A percentile compares a stretch with the other conserved stretches of the same genome.
Conservation (phyloP, 2,797 vertebrate species). For the Anabas testudineus region DNA sequence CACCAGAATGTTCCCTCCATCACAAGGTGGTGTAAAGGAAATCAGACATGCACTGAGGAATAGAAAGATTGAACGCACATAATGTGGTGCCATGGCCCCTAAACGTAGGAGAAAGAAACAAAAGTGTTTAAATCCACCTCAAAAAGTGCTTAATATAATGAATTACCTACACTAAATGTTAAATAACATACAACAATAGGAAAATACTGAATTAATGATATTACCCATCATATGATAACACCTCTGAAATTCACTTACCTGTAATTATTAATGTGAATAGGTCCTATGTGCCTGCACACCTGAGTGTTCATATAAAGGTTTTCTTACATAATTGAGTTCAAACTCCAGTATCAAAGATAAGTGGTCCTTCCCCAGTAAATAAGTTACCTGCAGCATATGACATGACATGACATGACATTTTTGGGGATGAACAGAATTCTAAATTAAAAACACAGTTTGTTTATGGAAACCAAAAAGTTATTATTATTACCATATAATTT, state of each 20-base stretch:
- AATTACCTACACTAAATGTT: too few relatives aligned
- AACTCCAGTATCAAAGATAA: slow-evolving; percentile 60
- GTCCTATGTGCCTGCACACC: not conserved
- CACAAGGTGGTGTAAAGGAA: slow-evolving; percentile 41
- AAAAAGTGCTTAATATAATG: too few relatives aligned
- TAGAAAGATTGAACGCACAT: slow-evolving; percentile 9
- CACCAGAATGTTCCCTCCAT: slow-evolving; percentile 79
- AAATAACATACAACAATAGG: not conserved
- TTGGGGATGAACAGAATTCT: too few relatives aligned
- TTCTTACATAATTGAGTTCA: slow-evolving; percentile 37
- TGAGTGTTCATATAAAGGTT: not conserved
- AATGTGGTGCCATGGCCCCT: slow-evolving; percentile 36
- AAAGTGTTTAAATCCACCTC: too few relatives aligned
- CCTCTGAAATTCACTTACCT: slow-evolving; percentile 49
- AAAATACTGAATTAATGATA: too few relatives aligned
- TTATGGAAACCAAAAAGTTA: too few relatives aligned
- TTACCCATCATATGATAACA: not conserved
- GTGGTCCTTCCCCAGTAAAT: slow-evolving; percentile 28
- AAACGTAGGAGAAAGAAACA: slow-evolving; percentile 1
- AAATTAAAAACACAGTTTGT: too few relatives aligned
- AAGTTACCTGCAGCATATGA: slow-evolving; percentile 38
- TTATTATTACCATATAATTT: too few relatives aligned
- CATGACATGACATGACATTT: too few relatives aligned
- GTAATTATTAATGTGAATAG: not conserved
- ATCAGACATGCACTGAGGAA: slow-evolving; percentile 42